phyloP scores from a whole-genome alignment of 1,140 invertebrate species.

The Harlomillsia oculata region DNA sequence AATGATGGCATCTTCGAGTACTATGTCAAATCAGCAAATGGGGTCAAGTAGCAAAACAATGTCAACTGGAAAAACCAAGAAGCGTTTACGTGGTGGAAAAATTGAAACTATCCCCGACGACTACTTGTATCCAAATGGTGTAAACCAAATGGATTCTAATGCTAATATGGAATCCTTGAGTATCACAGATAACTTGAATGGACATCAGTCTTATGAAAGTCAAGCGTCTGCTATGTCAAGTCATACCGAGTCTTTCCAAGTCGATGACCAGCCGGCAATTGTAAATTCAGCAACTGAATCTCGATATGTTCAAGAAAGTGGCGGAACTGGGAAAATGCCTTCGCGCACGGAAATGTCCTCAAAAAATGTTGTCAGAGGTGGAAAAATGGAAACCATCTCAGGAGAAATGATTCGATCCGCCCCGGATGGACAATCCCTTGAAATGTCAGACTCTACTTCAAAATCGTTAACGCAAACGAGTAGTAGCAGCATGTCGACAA shows the following conservation, averaged over 20 bases:
- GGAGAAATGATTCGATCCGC: constrained; percentile 1
- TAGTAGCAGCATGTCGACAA: no score
- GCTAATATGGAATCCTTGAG: not conserved
- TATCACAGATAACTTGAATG: not conserved
- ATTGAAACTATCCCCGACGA: constrained; percentile 29
- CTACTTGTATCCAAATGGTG: constrained; percentile 23
- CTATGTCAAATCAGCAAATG: not conserved
- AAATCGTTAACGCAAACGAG: no score
- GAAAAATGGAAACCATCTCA: constrained; percentile 21
- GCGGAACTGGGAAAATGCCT: not conserved
- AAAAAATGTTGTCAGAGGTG: constrained; percentile 23
- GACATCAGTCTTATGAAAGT: no score
- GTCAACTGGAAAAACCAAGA: not conserved
- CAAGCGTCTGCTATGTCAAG: not conserved
- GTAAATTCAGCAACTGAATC: not conserved
- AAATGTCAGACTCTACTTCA: no score
- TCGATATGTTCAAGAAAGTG: not conserved
- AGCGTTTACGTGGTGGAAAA: constrained; percentile 23
- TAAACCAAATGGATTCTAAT: not conserved
- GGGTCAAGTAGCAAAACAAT: not conserved
- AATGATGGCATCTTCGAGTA: not conserved
- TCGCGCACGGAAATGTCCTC: constrained; percentile 1
- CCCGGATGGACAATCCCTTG: no score
- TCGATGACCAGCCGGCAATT: not conserved
- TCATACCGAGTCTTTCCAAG: not conserved